Evolutionary conservation across 1,140 invertebrate species (phyloP), one percentile per base, ranked within the genome.

Genomic region (Penaeus japonicus): DNA sequence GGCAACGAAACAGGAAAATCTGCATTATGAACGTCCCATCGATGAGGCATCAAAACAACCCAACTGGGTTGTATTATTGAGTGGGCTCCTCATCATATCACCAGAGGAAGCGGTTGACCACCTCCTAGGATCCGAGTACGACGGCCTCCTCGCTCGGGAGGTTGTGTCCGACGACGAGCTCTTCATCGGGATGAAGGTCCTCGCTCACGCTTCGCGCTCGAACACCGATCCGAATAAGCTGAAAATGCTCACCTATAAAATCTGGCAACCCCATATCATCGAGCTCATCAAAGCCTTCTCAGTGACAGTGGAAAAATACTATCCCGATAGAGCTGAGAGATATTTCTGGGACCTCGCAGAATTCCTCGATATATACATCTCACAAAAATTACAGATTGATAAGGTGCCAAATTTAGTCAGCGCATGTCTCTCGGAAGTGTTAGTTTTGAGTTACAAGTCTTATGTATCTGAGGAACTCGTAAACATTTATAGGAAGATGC

Each of bases 321-420:
- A 83, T 27, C 80, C 65, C 10, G 80, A 75, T 39, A 73, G 86
- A 47, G 86, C 79, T 0, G 86, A 88, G 86, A 81, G 80, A 7
- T 88, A 88, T 24, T 88, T 88, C 80, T 88, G 86, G 86, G 54
- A 88, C 18, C 57, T 88, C 39, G 86, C 80, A 3, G 80, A 88
- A 22, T 88, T 88, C 59, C 54, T 88, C 10, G 86, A 88, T 30
- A 22, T 78, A 20, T 88, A 84, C 39, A 59, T 88, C 7, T 54
- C 35, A 3, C n/a, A 57, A 12, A 30, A 57, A 4, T 59, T 77
- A 1, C 32, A 39, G 22, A 75, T 88, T 57, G 62, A 88, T 1
- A 54, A 62, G 1, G 47, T 88, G 79, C 22, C 54, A 1, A 84
- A 79, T 32, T 27, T 88, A 35, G 47, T 88, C 24, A 83, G 27